Conservation (phyloP, 2,797 vertebrate species). For the Antrozous pallidus region DNA sequence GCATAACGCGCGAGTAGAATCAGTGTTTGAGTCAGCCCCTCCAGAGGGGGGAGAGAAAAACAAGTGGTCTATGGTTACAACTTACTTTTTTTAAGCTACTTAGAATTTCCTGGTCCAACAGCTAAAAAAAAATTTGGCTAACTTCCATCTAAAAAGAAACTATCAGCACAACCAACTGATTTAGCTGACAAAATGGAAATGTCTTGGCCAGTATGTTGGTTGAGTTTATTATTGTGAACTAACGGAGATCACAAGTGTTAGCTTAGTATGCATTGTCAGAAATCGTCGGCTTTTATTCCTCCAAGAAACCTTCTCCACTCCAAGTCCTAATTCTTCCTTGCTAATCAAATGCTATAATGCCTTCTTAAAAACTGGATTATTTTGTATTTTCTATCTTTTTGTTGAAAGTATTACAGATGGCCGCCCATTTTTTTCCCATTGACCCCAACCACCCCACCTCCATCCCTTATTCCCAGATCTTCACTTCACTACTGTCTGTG, state of each 20-base stretch:
- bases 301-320: not conserved
- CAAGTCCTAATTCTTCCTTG: not conserved
- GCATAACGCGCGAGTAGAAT: not conserved
- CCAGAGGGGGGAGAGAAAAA: not conserved
- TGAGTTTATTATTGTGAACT: slow-evolving; percentile 53
- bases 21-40: not conserved
- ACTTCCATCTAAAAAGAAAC: slow-evolving; percentile 63
- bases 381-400: no score
- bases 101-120: not conserved
- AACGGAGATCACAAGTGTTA: slow-evolving; percentile 28
- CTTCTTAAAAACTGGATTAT: not conserved
- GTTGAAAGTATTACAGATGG: no score
- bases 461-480: no score
- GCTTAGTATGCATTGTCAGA: not conserved
- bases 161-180: slow-evolving; percentile 44
- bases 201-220: not conserved
- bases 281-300: not conserved
- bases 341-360: not conserved
- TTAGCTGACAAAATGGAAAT: slow-evolving; percentile 71
- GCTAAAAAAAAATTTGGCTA: slow-evolving; percentile 45
- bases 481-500: no score
- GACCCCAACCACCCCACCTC: no score
- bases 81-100: not conserved
- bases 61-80: not conserved
- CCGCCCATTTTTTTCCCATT: no score